Evolutionary conservation across 1,140 invertebrate genomes (phyloP).

Genomic region (Euglossa dilemma): DNA sequence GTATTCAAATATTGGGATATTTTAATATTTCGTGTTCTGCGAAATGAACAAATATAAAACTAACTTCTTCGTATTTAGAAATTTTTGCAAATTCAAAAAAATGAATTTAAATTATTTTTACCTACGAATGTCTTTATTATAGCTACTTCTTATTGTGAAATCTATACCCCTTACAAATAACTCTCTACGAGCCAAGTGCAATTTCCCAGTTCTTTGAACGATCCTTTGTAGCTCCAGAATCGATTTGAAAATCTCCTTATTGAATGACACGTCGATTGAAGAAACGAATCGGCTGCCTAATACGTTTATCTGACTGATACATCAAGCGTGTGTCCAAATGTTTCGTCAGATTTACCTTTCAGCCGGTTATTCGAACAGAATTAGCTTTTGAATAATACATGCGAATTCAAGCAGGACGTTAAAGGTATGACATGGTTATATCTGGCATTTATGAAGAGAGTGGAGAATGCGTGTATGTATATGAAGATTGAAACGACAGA

Average conservation of each 20-base stretch:
- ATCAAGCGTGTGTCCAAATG: conserved; percentile 39
- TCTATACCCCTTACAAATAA: too few relatives aligned
- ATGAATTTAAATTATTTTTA: too few relatives aligned
- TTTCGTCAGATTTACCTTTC: conserved; percentile 68
- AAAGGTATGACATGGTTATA: conserved; percentile 77
- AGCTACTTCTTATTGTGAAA: too few relatives aligned
- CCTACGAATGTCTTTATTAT: too few relatives aligned
- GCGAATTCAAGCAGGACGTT: conserved; percentile 59
- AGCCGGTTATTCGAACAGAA: conserved; percentile 74
- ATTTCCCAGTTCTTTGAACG: neutral
- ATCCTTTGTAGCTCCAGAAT: neutral
- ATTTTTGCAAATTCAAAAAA: too few relatives aligned
- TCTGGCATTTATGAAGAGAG: conserved; percentile 77
- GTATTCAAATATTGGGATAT: too few relatives aligned
- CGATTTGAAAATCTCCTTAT: neutral
- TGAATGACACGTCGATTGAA: neutral
- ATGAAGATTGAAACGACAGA: conserved; percentile 65
- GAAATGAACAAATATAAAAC: too few relatives aligned
- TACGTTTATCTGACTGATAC: conserved; percentile 52
- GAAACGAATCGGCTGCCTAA: neutral
- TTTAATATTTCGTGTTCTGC: too few relatives aligned
- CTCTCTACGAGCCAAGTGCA: too few relatives aligned
- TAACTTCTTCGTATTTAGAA: too few relatives aligned
- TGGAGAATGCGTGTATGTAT: conserved; percentile 62
- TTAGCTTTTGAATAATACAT: conserved; percentile 81